Percentiles rank a stretch among this genome's conserved stretches.
phyloP scores from a whole-genome alignment of 2,888 invertebrate genomes.

The Lithosia quadra region DNA sequence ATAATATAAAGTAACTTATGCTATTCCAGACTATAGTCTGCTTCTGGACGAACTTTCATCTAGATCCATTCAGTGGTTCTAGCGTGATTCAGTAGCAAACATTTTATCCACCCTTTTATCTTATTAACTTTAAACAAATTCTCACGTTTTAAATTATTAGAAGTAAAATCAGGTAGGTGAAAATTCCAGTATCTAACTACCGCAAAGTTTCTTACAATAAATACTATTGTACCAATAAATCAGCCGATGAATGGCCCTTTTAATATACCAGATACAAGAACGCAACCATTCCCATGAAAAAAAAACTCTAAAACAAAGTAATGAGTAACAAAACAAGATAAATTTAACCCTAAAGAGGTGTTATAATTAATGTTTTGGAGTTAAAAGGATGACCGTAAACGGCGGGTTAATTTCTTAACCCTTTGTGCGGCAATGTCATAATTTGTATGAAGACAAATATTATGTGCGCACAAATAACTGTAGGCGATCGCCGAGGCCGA shows the following conservation, averaged over 20 bases:
- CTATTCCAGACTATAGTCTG: background rate
- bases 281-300: conserved; percentile 45
- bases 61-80: background rate
- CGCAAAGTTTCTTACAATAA: background rate
- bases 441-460: conserved; percentile 77
- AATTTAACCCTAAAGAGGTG: conserved; percentile 85
- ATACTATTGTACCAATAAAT: background rate
- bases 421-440: conserved; percentile 79
- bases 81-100: background rate
- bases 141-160: background rate
- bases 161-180: no score
- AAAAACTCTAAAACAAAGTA: conserved; percentile 62
- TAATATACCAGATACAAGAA: conserved; percentile 34
- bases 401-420: conserved; percentile 74
- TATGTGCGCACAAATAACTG: conserved; percentile 56
- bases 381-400: conserved; percentile 78
- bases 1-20: background rate
- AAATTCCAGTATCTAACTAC: background rate
- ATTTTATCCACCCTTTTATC: background rate
- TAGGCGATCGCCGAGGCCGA: conserved; percentile 36
- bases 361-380: conserved; percentile 83
- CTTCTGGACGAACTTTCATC: background rate
- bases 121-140: background rate
- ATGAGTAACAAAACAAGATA: conserved; percentile 82
- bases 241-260: conserved; percentile 14